Evolutionary conservation across 2,797 vertebrate species (phyloP), one percentile per base, ranked within the genome.

Genomic region (Xenentodon cancila): DNA sequence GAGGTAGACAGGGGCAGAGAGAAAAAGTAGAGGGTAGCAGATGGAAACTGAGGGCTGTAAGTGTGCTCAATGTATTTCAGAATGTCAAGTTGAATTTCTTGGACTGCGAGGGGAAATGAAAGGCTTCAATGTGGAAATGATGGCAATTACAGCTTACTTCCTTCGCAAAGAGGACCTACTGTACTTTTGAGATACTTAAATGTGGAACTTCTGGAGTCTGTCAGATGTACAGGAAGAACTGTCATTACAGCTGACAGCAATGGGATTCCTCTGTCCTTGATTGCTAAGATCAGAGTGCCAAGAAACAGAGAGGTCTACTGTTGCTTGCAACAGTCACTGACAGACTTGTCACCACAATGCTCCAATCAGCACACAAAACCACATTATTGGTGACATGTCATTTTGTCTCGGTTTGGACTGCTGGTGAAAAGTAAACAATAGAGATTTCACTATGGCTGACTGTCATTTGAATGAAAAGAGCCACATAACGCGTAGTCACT

Each of bases 71-170:
- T 61, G 56, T 56, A 22, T 71, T 73, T 71, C 54, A 54, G 71
- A 85, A 84, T 86, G 75, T 89, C 85, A 86, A 79, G 69, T 52
- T 55, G 44, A 76, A 83, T 83, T 84, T 85, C 61, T 55, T 30
- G 12, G 68, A 55, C 64, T 67, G 69, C 12, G 18, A 9, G 3
- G 58, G 46, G 52, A 77, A 82, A 78, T 82, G 63, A 85, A 84
- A 86, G 71, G 62, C 67, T 77, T 75, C 1, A 9, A 45, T 46
- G 64, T 64, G 55, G 57, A 88, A 83, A 85, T 81, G 61, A 80
- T 22, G 49, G 56, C 71, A 84, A 77, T 86, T 82, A 76, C 50
- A 75, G 68, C 37, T 16, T 45, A 20, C 72, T 45, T 54, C 45
- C 27, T 18, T 67, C 57, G 75, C 63, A 68, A 71, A 79, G 48